Conservation (phyloP, 2,797 vertebrate genomes). For the Sebastiscus tertius region DNA sequence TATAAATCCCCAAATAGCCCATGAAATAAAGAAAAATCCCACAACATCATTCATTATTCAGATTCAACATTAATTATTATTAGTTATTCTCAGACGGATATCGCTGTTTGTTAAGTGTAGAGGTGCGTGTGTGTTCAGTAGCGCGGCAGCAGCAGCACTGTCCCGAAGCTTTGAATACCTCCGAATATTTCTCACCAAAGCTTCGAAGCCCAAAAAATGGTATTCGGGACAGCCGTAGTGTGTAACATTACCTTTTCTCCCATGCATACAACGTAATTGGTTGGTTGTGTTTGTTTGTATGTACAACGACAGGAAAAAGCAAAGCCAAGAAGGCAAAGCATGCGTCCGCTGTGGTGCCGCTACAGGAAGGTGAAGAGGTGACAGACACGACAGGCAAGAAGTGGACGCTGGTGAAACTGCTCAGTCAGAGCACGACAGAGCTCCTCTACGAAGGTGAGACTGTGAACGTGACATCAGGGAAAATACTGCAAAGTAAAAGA, state of each 20-base stretch:
- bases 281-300: neutral
- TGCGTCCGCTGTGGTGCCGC: constrained; percentile 58
- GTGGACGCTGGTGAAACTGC: constrained; percentile 84
- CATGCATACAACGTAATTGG: neutral
- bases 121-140: too few relatives aligned
- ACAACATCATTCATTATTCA: too few relatives aligned
- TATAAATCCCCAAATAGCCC: too few relatives aligned
- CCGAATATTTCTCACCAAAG: too few relatives aligned
- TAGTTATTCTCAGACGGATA: too few relatives aligned
- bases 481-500: neutral
- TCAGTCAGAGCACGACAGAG: constrained; percentile 77
- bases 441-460: constrained; percentile 88
- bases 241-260: neutral
- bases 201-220: too few relatives aligned
- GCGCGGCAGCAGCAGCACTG: too few relatives aligned
- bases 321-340: constrained; percentile 76
- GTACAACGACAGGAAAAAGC: constrained; percentile 57
- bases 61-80: too few relatives aligned
- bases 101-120: too few relatives aligned
- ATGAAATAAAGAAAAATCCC: too few relatives aligned
- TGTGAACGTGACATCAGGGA: neutral
- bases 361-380: constrained; percentile 79
- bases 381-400: constrained; percentile 81
- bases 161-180: too few relatives aligned
- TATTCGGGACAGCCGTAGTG: too few relatives aligned